phyloP scores from a whole-genome alignment of 2,888 invertebrate species.

The Gasteruption jaculator region DNA sequence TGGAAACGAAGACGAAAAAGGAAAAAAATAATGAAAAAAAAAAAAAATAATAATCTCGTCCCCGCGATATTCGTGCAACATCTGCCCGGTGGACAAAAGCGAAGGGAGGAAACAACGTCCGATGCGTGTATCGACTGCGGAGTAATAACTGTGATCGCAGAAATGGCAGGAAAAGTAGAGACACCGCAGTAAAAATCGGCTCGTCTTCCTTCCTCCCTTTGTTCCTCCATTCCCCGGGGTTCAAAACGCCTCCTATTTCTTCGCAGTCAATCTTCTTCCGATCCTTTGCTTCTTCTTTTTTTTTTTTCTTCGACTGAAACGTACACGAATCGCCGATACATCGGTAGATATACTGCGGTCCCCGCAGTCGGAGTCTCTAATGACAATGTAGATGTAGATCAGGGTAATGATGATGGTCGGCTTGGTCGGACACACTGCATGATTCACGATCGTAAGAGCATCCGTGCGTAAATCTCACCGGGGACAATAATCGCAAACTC shows the following conservation, averaged over 20 bases:
- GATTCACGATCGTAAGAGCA: slow-evolving; percentile 40
- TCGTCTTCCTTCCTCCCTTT: slow-evolving; percentile 17
- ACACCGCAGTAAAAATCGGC: slow-evolving; percentile 10
- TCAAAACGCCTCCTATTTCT: slow-evolving; percentile 21
- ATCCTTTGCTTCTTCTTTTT: too few relatives aligned
- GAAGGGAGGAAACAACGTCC: slow-evolving; percentile 11
- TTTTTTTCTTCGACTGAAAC: too few relatives aligned
- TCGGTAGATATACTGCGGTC: too few relatives aligned
- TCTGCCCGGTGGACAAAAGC: slow-evolving; percentile 14
- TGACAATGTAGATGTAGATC: slow-evolving; percentile 46
- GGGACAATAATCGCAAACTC: slow-evolving; percentile 27
- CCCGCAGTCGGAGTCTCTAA: slow-evolving; percentile 30
- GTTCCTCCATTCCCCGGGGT: slow-evolving; percentile 9
- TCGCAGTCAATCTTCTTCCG: slow-evolving; percentile 18
- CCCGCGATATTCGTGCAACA: too few relatives aligned
- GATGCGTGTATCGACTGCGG: slow-evolving; percentile 34
- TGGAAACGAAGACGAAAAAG: too few relatives aligned
- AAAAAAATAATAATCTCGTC: too few relatives aligned
- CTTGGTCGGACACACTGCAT: slow-evolving; percentile 30
- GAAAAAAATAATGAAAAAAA: too few relatives aligned
- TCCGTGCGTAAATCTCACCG: slow-evolving; percentile 45
- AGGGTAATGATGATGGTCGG: slow-evolving; percentile 41
- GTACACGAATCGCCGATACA: too few relatives aligned
- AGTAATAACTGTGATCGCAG: slow-evolving; percentile 42
- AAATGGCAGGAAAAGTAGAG: slow-evolving; percentile 35